Conservation (phyloP, 1,140 invertebrate species). For the Pachyrhynchus sulphureomaculatus region DNA sequence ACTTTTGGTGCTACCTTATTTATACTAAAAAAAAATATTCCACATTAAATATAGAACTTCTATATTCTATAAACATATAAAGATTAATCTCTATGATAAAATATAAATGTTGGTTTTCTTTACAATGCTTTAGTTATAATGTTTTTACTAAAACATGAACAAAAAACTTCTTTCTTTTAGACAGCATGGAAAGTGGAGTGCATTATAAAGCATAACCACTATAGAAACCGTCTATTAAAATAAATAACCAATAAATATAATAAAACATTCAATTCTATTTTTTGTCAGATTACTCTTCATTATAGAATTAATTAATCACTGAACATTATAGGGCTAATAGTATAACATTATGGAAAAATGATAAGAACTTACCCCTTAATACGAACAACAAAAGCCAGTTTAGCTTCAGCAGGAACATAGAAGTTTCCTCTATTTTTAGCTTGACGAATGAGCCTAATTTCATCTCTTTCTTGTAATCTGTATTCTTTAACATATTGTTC, state of each 20-base stretch:
- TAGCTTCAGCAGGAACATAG: slow-evolving; percentile 94
- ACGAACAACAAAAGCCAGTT: slow-evolving; percentile 94
- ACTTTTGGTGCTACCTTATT: slow-evolving; percentile 91
- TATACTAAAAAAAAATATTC: slow-evolving; percentile 71
- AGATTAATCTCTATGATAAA: too few relatives aligned
- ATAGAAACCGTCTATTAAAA: slow-evolving; percentile 40
- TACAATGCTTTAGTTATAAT: slow-evolving; percentile 21
- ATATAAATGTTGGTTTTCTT: slow-evolving; percentile 21
- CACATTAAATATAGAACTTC: not conserved
- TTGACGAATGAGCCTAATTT: slow-evolving; percentile 78
- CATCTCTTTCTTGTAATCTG: slow-evolving; percentile 75
- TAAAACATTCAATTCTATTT: too few relatives aligned
- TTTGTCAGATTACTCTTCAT: too few relatives aligned
- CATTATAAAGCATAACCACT: slow-evolving; percentile 30
- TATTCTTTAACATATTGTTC: slow-evolving; percentile 97
- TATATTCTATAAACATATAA: not conserved
- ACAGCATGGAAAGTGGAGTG: slow-evolving; percentile 46
- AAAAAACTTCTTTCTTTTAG: slow-evolving; percentile 37
- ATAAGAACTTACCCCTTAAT: slow-evolving; percentile 81
- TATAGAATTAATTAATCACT: too few relatives aligned
- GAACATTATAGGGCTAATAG: too few relatives aligned
- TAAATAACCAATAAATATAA: too few relatives aligned
- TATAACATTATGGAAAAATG: too few relatives aligned
- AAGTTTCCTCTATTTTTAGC: slow-evolving; percentile 92
- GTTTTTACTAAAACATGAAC: slow-evolving; percentile 21